Conservation (phyloP, 2,888 invertebrate genomes). For the Drosophila cognata region DNA sequence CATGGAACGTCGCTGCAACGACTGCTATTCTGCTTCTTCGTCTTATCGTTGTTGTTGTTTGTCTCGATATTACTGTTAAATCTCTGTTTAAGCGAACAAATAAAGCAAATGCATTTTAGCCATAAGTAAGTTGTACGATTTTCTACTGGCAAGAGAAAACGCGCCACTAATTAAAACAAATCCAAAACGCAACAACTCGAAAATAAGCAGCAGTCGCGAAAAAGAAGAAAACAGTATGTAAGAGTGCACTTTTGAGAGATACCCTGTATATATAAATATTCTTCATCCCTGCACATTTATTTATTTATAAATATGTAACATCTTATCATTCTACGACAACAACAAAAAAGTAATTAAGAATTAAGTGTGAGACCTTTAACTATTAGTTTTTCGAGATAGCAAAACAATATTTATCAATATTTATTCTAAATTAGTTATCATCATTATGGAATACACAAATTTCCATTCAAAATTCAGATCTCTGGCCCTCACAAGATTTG, state of each 20-base stretch:
- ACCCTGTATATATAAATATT: background rate
- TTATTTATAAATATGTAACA: background rate
- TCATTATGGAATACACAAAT: background rate
- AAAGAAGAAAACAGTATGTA: slow-evolving; percentile 1
- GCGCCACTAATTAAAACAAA: slow-evolving; percentile 69
- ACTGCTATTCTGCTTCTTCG: slow-evolving; percentile 17
- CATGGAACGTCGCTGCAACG: slow-evolving; percentile 35
- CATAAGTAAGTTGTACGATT: slow-evolving; percentile 40
- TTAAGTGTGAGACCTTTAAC: background rate
- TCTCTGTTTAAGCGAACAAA: slow-evolving; percentile 21
- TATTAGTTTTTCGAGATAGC: background rate
- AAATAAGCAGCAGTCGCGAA: slow-evolving; percentile 22
- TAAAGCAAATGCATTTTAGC: slow-evolving; percentile 26
- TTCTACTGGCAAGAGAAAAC: slow-evolving; percentile 39
- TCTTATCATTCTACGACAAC: background rate
- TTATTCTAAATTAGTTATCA: background rate
- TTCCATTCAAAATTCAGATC: background rate
- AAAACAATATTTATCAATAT: background rate
- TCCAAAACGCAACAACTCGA: slow-evolving; percentile 61
- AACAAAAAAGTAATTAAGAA: background rate
- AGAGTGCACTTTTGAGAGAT: background rate
- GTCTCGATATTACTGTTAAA: slow-evolving; percentile 8
- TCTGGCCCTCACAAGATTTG: background rate
- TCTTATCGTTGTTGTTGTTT: slow-evolving; percentile 8
- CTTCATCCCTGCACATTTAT: background rate